Conservation (phyloP, 2,113 vertebrate species). For the Seriola dumerili region DNA sequence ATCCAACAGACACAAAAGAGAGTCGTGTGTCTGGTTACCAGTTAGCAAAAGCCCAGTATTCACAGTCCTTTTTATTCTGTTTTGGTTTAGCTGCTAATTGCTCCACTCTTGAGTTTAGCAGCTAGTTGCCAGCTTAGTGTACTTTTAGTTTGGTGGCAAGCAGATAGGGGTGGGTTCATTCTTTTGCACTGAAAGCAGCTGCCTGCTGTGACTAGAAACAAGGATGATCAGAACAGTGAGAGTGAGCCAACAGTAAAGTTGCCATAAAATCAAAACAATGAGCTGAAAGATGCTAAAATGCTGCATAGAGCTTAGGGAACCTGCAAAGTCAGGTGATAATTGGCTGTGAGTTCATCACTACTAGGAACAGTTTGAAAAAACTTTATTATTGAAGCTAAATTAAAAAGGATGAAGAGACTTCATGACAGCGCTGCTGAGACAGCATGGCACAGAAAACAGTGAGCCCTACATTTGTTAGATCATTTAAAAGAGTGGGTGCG, state of each 20-base stretch:
- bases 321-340: too few species aligned
- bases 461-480: conserved; percentile 44
- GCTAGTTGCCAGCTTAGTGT: neutral
- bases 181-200: neutral
- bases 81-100: neutral
- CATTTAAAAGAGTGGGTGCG: conserved; percentile 21
- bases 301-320: neutral
- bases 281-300: neutral
- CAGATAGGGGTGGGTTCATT: neutral
- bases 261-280: conserved; percentile 5
- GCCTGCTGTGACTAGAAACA: neutral
- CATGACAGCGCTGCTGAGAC: conserved; percentile 4
- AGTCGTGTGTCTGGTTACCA: neutral
- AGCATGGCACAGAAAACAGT: conserved; percentile 19
- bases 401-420: neutral
- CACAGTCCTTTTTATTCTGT: neutral
- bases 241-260: neutral
- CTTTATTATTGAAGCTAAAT: too few species aligned
- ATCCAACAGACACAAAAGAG: neutral
- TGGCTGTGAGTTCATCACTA: too few species aligned
- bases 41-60: neutral
- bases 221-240: neutral
- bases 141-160: neutral
- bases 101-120: neutral
- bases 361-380: neutral